Evolutionary conservation across 1,140 invertebrate species (phyloP), one percentile per base, ranked within the genome.

Genomic region (Archivesica marissinica): DNA sequence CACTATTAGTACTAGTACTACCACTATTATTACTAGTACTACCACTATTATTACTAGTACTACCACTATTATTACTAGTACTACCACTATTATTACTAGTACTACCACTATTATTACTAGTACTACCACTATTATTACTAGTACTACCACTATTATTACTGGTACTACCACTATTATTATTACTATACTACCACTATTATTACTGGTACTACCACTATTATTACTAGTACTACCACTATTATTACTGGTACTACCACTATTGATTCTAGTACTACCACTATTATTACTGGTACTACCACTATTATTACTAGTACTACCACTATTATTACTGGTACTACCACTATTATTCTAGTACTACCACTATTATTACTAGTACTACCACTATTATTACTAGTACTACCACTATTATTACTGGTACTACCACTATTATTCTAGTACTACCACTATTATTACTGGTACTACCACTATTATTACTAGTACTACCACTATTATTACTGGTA

Each of bases 141-240:
- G 50, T 35, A 83, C 80, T 59, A 75, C 68, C 30, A 83, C 80
- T 41, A 59, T 70, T 59, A 56, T 52, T 75, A 85, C 44, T 50
- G 15, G 28, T 59, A 56, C 77, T 72, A 80, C 84, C 20, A 72
- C 68, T 83, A 64, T 44, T 64, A 35, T 70, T 86, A 75, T 70
- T 83, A 54, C 68, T 74, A 52, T 70, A 68, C 23, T 70, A n/a
- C n/a, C n/a, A n/a, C n/a, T 33, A 59, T 50, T 50, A 68, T 75
- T 68, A 39, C 78, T 68, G 44, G 61, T 50, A 50, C 23, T 30
- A 70, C 23, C 33, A 33, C 56, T 41, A 68, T 25, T 13, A 70
- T 44, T 39, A 68, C 64, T 70, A 81, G 33, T 35, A 47, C 78
- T 2, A 81, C 41, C 2, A 80, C 30, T 7, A 41, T 28, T 25